Conservation (phyloP, 1,140 invertebrate genomes). For the Streblospio benedicti region DNA sequence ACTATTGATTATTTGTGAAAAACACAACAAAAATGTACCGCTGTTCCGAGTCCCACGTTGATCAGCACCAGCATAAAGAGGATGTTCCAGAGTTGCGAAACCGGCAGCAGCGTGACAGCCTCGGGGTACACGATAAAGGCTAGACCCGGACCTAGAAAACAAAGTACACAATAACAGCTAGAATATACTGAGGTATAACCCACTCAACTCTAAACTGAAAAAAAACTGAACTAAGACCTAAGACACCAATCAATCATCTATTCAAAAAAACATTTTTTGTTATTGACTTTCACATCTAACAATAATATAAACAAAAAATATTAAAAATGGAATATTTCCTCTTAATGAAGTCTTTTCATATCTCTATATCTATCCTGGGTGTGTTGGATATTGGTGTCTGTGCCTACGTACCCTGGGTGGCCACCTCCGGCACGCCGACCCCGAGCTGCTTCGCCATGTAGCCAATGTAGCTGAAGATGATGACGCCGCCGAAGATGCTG, state of each 20-base stretch:
- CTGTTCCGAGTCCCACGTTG: background rate
- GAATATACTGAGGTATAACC: background rate
- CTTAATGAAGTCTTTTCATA: background rate
- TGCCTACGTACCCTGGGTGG: constrained; percentile 65
- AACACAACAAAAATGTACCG: too few relatives aligned
- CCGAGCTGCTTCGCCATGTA: constrained; percentile 85
- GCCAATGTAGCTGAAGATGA: constrained; percentile 96
- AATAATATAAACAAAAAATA: background rate
- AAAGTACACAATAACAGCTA: background rate
- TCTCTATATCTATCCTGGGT: background rate
- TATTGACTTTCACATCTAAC: background rate
- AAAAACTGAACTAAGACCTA: background rate
- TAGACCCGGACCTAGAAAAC: background rate
- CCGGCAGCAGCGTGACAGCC: background rate
- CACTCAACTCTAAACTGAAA: too few relatives aligned
- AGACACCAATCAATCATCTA: background rate
- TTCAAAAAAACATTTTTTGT: background rate
- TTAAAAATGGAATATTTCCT: background rate
- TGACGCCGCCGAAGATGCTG: constrained; percentile 95
- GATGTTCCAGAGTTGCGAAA: background rate
- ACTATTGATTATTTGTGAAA: too few relatives aligned
- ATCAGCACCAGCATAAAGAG: background rate
- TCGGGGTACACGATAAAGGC: background rate
- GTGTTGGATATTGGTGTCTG: constrained; percentile 49
- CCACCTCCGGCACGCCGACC: constrained; percentile 81